Evolutionary conservation across 2,113 vertebrate genomes (phyloP), one percentile per base, ranked within the genome.

Genomic region (Taurulus bubalis): DNA sequence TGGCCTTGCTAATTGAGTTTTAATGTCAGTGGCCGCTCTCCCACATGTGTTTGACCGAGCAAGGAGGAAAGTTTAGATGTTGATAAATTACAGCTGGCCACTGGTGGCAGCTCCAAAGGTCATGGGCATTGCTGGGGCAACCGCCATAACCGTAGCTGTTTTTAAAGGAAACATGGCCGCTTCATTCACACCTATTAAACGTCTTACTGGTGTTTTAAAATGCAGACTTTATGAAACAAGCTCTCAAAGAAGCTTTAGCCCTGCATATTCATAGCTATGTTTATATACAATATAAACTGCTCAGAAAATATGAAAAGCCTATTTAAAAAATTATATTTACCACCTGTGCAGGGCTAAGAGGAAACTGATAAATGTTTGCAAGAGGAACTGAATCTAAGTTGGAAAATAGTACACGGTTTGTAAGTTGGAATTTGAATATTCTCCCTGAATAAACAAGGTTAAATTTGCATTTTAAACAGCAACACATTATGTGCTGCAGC

Each of bases 21-120:
- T 94, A 95, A 96, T 95, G 94, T 94, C 93, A 95, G 90, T 75
- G 89, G 91, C 89, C 84, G 85, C 91, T 94, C 92, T 92, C 87
- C 86, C 84, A 86, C 84, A 84, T 83, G 84, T 84, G 89, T 92
- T 87, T 85, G 90, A 93, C 84, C 60, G 40, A 86, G 90, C 83
- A 82, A 90, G 62, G 83, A 87, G 87, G 90, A 91, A 94, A 88
- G 93, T 92, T 93, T 92, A 90, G 92, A 94, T 93, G 79, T 88
- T 93, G 93, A 94, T 90, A 91, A 83, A 95, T 94, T 94, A 93
- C 89, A 91, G 92, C 79, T 62, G 81, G 80, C 80, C 76, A 79
- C 84, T 86, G 79, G 89, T 76, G 87, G 92, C 86, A 73, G 86
- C 91, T 92, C 49, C 64, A 93, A 95, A 95, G 95, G 94, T 95